These are phyloP conservation scores for Ichneumoninae sp. DNA, from an alignment of 2,888 invertebrate genomes.

Conservation along the genomic window DNA sequence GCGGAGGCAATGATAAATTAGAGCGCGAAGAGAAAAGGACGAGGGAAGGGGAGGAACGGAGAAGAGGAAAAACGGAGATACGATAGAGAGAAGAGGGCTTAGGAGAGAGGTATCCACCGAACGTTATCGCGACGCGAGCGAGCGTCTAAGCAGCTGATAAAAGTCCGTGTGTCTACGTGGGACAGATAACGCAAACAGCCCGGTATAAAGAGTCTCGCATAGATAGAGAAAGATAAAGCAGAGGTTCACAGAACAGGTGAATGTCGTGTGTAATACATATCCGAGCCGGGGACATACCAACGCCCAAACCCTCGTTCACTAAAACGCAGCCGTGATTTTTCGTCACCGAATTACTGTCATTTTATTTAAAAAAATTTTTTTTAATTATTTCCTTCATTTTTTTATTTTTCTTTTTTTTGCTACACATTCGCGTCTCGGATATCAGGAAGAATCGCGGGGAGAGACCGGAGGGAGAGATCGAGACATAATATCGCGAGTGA, in stretches of 20 bases:
- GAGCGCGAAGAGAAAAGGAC: constrained; percentile 50
- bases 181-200: constrained; percentile 82
- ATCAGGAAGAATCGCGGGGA: constrained; percentile 19
- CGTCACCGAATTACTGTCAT: constrained; percentile 25
- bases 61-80: constrained; percentile 35
- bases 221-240: constrained; percentile 83
- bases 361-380: not conserved
- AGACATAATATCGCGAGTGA: constrained; percentile 35
- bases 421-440: not conserved
- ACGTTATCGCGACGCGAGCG: constrained; percentile 72
- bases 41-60: constrained; percentile 43
- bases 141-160: constrained; percentile 83
- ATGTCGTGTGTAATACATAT: constrained; percentile 72
- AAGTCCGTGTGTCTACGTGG: constrained; percentile 79
- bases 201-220: constrained; percentile 81
- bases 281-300: constrained; percentile 77
- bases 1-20: constrained; percentile 52
- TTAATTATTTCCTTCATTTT: not conserved
- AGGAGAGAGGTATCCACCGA: constrained; percentile 41
- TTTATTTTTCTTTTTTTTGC: not conserved
- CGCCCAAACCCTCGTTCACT: constrained; percentile 76
- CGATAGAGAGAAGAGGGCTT: constrained; percentile 65
- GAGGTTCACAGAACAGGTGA: constrained; percentile 81
- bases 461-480: not conserved
- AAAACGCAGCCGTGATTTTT: constrained; percentile 53